Percentiles rank a stretch among this genome's conserved stretches.
Conservation (phyloP, 2,113 vertebrate species). For the Indicator indicator region DNA sequence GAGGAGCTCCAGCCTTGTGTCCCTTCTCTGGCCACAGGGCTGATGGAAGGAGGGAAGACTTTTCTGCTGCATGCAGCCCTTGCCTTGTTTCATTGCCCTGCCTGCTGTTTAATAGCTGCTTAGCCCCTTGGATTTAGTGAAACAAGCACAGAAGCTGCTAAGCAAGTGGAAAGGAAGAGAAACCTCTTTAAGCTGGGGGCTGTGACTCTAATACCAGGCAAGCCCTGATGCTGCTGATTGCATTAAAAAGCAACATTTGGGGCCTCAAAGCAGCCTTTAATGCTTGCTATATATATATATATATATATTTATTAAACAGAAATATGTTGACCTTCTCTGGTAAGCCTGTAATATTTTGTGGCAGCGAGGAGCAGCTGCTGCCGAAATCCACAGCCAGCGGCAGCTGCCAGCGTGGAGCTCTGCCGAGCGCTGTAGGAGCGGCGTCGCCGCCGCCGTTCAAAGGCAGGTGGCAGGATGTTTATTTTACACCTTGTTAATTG, state of each 20-base stretch:
- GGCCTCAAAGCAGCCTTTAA: slow-evolving; percentile 64
- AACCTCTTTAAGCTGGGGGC: slow-evolving; percentile 44
- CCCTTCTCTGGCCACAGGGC: too few relatives aligned
- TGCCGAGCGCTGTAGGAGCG: slow-evolving; percentile 46
- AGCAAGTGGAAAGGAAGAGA: slow-evolving; percentile 46
- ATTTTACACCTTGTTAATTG: slow-evolving; percentile 76
- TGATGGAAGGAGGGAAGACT: background rate
- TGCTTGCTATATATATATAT: slow-evolving; percentile 42
- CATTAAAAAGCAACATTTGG: slow-evolving; percentile 51
- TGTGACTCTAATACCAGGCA: slow-evolving; percentile 44
- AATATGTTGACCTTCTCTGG: slow-evolving; percentile 65
- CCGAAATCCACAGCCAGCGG: slow-evolving; percentile 64
- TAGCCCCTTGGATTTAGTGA: slow-evolving; percentile 5
- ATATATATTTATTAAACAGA: background rate
- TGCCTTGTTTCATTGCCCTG: background rate
- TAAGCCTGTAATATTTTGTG: slow-evolving; percentile 67
- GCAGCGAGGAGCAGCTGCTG: slow-evolving; percentile 68
- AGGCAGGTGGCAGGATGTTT: slow-evolving; percentile 72
- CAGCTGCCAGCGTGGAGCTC: slow-evolving; percentile 62
- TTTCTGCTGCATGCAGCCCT: background rate
- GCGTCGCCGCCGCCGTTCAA: slow-evolving; percentile 22
- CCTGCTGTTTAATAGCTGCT: slow-evolving; percentile 4
- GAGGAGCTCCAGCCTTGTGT: too few relatives aligned
- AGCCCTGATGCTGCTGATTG: slow-evolving; percentile 60
- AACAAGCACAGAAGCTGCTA: slow-evolving; percentile 46